Evolutionary conservation across 2,113 vertebrate genomes (phyloP).

Genomic region (Isichthys henryi): DNA sequence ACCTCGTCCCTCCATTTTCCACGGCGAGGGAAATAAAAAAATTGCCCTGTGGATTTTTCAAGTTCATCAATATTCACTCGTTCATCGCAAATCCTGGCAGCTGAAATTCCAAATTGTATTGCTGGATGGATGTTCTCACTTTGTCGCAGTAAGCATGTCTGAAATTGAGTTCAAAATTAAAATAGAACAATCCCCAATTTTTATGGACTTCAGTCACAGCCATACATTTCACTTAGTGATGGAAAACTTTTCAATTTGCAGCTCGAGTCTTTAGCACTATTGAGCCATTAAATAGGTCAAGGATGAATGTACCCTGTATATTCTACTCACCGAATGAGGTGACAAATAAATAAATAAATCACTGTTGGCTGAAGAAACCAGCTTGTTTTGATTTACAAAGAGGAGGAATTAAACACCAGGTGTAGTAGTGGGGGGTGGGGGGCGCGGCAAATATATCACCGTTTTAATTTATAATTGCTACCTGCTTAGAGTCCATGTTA

Average conservation of each 20-base stretch:
- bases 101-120: conserved; percentile 63
- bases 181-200: conserved; percentile 67
- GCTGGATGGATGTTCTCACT: conserved; percentile 64
- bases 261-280: conserved; percentile 52
- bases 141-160: conserved; percentile 54
- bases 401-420: conserved; percentile 37
- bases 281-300: conserved; percentile 65
- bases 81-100: conserved; percentile 68
- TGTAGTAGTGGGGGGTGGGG: background rate
- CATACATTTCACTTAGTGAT: conserved; percentile 64
- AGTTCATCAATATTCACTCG: conserved; percentile 73
- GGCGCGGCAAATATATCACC: background rate
- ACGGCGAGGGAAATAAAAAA: conserved; percentile 57
- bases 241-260: conserved; percentile 66
- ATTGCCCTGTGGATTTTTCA: conserved; percentile 53
- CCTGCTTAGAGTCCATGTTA: background rate
- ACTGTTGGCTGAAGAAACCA: conserved; percentile 41
- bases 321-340: conserved; percentile 37
- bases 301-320: conserved; percentile 58
- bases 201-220: conserved; percentile 55
- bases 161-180: conserved; percentile 69
- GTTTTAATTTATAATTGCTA: background rate
- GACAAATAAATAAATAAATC: conserved; percentile 36
- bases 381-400: conserved; percentile 39
- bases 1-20: conserved; percentile 47